Evolutionary conservation across 2,797 vertebrate genomes (phyloP), one percentile per base, ranked within the genome.

Genomic region (Sebastes hubbsi): DNA sequence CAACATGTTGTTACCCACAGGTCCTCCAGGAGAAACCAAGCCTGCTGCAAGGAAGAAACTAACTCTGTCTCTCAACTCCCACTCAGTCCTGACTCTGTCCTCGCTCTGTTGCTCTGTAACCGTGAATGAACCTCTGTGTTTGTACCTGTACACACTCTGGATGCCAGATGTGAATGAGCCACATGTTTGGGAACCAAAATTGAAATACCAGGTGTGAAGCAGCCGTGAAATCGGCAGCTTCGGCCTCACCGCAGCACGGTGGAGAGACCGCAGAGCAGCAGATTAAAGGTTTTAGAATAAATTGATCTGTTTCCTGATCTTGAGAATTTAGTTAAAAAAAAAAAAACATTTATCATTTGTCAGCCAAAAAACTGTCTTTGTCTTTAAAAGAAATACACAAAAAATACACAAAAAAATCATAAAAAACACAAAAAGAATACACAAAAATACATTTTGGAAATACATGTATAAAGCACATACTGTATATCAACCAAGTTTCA

Each of bases 51-150:
- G 75, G 75, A 46, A 84, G 84, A 86, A 78, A 36, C 73, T 6
- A 18, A 6, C 65, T 72, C 32, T 18, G 76, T 71, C 67, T 69
- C 46, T 63, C 4, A 10, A 49, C 52, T 61, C 78, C 42, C 60
- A 30, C 55, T 78, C 16, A 8, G 42, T 64, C 49, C 29, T 2
- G 14, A 10, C 72, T 49, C 34, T 16, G 6, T 36, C 46, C 18
- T 8, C 12, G 3, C 55, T 72, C 34, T 61, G 9, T 6, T 30
- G 58, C 79, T 74, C 77, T 4, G 52, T 79, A 49, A 81, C 70
- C 78, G 16, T 93, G 81, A 93, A 92, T 86, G 80, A 78, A 36
- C 55, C 27, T 74, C 89, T 87, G 56, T 93, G 91, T 92, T 80
- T 77, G 78, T 82, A 77, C 82, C 89, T 82, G 78, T 14, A 74